Conservation (phyloP, 2,797 vertebrate genomes). For the Gymnoscopelus braueri region DNA sequence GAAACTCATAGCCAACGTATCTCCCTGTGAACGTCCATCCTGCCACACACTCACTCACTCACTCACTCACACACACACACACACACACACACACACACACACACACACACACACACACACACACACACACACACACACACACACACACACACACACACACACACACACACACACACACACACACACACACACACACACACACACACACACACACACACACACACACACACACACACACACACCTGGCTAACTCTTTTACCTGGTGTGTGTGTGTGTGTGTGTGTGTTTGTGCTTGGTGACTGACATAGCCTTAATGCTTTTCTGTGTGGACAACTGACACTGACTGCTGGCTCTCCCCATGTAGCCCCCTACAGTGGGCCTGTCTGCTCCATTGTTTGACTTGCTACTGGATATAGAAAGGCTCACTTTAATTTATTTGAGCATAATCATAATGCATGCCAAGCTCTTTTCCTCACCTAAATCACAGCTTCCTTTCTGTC, state of each 20-base stretch:
- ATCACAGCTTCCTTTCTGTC: too few relatives aligned
- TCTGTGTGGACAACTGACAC: neutral
- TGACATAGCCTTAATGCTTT: neutral
- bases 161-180: neutral
- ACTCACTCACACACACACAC: conserved; percentile 13
- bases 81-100: neutral
- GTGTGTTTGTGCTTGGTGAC: neutral
- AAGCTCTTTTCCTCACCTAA: neutral
- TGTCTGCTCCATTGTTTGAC: conserved; percentile 4
- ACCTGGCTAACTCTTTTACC: too few relatives aligned
- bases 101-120: conserved; percentile 7
- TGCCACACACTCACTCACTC: neutral
- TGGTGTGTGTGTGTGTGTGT: too few relatives aligned
- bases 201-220: neutral
- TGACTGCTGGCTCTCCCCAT: neutral
- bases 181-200: neutral
- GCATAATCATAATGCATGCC: too few relatives aligned
- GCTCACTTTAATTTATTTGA: too few relatives aligned
- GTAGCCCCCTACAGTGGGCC: neutral
- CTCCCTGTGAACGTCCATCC: conserved; percentile 14
- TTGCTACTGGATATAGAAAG: neutral
- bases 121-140: neutral
- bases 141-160: neutral
- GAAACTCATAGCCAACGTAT: conserved; percentile 36
- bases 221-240: neutral